Percentiles rank a stretch among this genome's conserved stretches.
Conservation (phyloP, 2,797 vertebrate species). For the Threskiornis aethiopicus region DNA sequence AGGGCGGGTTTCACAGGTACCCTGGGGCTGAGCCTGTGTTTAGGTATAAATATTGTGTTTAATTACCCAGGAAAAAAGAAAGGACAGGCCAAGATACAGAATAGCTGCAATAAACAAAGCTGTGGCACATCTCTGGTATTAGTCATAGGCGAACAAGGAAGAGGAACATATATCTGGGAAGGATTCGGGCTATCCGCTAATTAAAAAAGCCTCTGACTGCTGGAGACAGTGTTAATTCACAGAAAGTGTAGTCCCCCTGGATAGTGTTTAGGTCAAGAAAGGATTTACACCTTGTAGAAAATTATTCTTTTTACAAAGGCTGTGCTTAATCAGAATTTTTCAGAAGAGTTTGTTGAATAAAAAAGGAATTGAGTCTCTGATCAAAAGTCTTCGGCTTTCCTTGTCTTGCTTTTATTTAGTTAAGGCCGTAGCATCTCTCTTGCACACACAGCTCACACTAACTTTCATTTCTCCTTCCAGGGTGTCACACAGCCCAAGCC, state of each 20-base stretch:
- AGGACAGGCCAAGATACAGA: background rate
- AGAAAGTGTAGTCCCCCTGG: background rate
- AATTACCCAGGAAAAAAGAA: background rate
- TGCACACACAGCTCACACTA: background rate
- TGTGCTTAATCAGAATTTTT: background rate
- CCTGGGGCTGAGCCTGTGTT: background rate
- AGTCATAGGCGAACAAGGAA: background rate
- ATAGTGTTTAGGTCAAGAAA: background rate
- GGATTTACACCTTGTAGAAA: constrained; percentile 5
- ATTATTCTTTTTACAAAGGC: background rate
- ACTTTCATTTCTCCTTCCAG: background rate
- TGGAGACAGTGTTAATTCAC: constrained; percentile 14
- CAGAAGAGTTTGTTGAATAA: background rate
- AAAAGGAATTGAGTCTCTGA: background rate
- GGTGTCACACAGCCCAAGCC: background rate
- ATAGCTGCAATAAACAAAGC: background rate
- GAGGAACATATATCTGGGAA: constrained; percentile 5
- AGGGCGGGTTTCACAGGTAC: background rate
- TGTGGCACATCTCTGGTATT: background rate
- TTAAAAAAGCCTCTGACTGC: constrained; percentile 32
- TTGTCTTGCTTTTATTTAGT: background rate
- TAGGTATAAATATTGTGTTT: background rate
- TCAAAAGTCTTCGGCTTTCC: background rate
- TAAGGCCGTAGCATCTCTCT: background rate
- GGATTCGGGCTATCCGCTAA: background rate